Percentiles rank a stretch among this genome's conserved stretches.
These are phyloP conservation scores for Diplazon laetatorius DNA, from an alignment of 2,888 invertebrate species.

Conservation along the genomic window DNA sequence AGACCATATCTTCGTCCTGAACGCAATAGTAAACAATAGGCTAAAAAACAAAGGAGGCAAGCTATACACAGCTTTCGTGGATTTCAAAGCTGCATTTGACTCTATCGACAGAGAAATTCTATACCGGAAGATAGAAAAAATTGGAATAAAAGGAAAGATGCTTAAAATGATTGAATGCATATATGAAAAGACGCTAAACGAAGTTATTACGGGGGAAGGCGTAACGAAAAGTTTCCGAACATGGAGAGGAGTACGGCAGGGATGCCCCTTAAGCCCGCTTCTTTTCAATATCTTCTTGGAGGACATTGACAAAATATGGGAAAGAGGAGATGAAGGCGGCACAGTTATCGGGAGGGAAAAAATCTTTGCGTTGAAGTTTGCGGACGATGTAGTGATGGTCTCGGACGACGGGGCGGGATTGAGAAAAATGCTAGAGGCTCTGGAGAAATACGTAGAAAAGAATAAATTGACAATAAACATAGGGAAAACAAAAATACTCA, in stretches of 20 bases:
- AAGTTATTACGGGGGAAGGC: conserved; percentile 45
- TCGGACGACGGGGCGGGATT: conserved; percentile 35
- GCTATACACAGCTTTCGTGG: conserved; percentile 40
- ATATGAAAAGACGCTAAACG: conserved; percentile 36
- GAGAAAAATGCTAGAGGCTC: conserved; percentile 35
- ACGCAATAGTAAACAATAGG: conserved; percentile 20
- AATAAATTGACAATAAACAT: conserved; percentile 51
- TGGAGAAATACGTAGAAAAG: conserved; percentile 31
- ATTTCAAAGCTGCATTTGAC: conserved; percentile 62
- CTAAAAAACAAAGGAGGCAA: conserved; percentile 26
- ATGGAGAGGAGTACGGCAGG: conserved; percentile 56
- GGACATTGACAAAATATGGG: conserved; percentile 49
- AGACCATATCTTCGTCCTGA: conserved; percentile 53
- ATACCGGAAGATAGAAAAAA: conserved; percentile 27
- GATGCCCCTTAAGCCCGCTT: conserved; percentile 57
- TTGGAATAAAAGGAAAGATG: conserved; percentile 46
- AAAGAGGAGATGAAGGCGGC: conserved; percentile 13
- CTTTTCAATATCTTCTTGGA: conserved; percentile 53
- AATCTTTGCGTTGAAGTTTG: conserved; percentile 38
- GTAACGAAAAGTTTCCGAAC: conserved; percentile 44
- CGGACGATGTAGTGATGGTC: conserved; percentile 55
- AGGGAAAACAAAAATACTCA: conserved; percentile 58
- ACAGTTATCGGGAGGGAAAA: conserved; percentile 25
- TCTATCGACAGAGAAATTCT: conserved; percentile 48
- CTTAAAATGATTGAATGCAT: conserved; percentile 41